A percentile compares a stretch with the other conserved stretches of the same genome.
phyloP scores from a whole-genome alignment of 1,140 invertebrate genomes.

The Anoplolepis gracilipes region DNA sequence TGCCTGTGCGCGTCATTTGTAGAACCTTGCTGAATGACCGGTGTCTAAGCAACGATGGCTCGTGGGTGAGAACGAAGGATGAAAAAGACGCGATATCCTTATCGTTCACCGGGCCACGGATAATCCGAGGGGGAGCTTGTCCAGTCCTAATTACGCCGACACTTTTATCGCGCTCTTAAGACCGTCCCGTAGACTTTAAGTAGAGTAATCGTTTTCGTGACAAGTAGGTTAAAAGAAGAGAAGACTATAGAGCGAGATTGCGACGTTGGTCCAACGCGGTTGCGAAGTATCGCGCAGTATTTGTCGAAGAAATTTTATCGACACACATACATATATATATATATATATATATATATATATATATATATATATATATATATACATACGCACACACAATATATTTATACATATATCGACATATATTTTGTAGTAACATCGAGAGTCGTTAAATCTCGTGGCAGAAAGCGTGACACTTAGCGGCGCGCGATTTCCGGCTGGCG shows the following conservation, averaged over 20 bases:
- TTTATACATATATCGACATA: neutral
- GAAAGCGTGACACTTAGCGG: constrained; percentile 23
- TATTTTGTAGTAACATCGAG: neutral
- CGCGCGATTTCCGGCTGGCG: constrained; percentile 16
- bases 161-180: constrained; percentile 32
- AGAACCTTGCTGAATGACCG: constrained; percentile 11
- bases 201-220: constrained; percentile 18
- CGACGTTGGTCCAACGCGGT: neutral
- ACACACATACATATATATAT: neutral
- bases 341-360: no score
- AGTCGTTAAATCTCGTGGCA: constrained; percentile 27
- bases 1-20: constrained; percentile 29
- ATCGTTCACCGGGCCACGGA: constrained; percentile 21
- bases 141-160: constrained; percentile 37
- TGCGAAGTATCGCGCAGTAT: constrained; percentile 20
- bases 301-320: constrained; percentile 23
- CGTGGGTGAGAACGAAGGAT: neutral
- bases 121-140: neutral
- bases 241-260: constrained; percentile 9
- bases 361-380: neutral
- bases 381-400: no score
- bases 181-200: neutral
- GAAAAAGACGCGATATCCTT: constrained; percentile 43
- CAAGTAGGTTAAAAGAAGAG: constrained; percentile 50
- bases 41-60: constrained; percentile 37